Evolutionary conservation across 2,113 vertebrate species (phyloP).

Genomic region (Pelmatolapia mariae): DNA sequence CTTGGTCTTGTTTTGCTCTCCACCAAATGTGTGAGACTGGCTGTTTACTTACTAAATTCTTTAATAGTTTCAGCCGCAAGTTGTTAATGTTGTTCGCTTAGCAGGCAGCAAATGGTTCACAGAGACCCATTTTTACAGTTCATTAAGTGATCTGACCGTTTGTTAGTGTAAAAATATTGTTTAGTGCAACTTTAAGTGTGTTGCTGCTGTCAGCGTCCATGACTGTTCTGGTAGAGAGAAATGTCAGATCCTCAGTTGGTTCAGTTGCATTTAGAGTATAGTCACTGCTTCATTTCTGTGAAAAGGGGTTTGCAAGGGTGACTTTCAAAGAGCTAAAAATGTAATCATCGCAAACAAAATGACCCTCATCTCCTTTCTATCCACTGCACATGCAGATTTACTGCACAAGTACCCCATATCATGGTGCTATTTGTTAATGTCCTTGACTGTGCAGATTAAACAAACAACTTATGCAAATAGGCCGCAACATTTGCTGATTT

Average conservation of each 20-base stretch:
- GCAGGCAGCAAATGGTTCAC: neutral
- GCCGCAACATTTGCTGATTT: conserved; percentile 16
- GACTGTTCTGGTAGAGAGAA: neutral
- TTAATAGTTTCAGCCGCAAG: neutral
- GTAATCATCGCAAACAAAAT: conserved; percentile 33
- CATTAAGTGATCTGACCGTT: neutral
- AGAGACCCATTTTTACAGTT: neutral
- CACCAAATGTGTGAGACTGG: neutral
- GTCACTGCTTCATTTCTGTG: neutral
- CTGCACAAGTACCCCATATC: conserved; percentile 33
- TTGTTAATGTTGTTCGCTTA: neutral
- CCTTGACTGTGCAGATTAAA: conserved; percentile 62
- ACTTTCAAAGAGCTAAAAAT: conserved; percentile 45
- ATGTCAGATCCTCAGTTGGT: neutral
- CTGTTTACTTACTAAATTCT: neutral
- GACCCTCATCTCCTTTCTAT: conserved; percentile 11
- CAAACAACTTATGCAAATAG: conserved; percentile 56
- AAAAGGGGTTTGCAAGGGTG: neutral
- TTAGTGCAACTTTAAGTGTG: neutral
- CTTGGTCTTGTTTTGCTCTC: neutral
- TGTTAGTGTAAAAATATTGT: neutral
- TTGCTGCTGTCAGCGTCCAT: neutral
- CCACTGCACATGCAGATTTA: conserved; percentile 41
- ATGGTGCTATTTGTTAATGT: conserved; percentile 52
- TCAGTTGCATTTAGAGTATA: neutral